Evolutionary conservation across 2,797 vertebrate genomes (phyloP), one percentile per base, ranked within the genome.

Genomic region (Gephyroberyx darwinii): DNA sequence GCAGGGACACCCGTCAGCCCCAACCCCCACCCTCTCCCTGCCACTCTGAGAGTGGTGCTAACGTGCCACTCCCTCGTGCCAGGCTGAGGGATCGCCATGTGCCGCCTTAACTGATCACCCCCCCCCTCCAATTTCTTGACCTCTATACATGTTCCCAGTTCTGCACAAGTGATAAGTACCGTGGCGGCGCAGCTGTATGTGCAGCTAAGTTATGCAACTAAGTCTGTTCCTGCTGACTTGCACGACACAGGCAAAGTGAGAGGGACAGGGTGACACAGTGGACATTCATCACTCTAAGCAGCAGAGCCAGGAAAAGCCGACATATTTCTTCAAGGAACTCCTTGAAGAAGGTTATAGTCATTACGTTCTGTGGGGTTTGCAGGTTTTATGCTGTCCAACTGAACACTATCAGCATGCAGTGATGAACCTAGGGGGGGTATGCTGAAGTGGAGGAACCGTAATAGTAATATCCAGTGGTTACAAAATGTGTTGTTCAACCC

Each of bases 171-270:
- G 90, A 86, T 88, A 90, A 92, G 86, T 84, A 62, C 78, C 8
- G 60, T 4, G 37, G 73, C 1, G 57, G 72, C 77, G 82, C 83
- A 86, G 87, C 86, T 74, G 78, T 63, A 84, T 54, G 33, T 73
- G 56, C 31, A 3, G 66, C 74, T 37, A 75, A 78, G 82, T 91
- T 88, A 86, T 8, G 82, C 84, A 91, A 89, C 82, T 74, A 78
- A 81, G 87, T 84, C 86, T 5, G 68, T 86, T 88, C 82, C 86
- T 91, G 89, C 89, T 91, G 91, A 91, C 88, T 88, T 72, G 88
- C 86, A 88, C 43, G 60, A 63, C 65, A 70, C 75, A 62, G 48
- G 79, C 72, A 62, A 76, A 85, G 68, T 76, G 71, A 85, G 71
- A 84, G 78, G 65, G 75, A 80, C 69, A 69, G 47, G 69, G 61